Base-by-base conservation (phyloP, 2,888 invertebrate genomes). In the Pherbina coryleti region DNA sequence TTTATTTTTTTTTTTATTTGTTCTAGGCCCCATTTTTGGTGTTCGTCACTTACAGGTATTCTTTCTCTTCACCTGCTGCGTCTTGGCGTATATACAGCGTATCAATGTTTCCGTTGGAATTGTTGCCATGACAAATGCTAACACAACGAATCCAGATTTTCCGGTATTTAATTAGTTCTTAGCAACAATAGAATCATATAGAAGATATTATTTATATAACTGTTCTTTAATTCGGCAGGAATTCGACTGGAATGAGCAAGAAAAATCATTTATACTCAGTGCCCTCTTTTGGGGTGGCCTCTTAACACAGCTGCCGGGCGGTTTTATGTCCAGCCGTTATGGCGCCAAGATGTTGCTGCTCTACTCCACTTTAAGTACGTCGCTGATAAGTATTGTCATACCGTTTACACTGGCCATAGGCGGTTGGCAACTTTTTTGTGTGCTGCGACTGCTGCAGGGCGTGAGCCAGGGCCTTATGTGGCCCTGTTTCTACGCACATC, bases 241-340 rank as follows among this genome's bases (percentile, higher is more conserved):
- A 34, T 93, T 91, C 81, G 84, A 91, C 5, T 94, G 94, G 94
- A 87, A 90, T 57, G 88, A 90, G 51, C 85, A 89, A 62, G 90
- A 91, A 0, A 92, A 92, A 83, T 92, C 93, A 0, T 85, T 91
- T 5, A 88, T 94, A 1, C 85, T 93, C 9, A 93, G 93, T 53
- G 92, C 94, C 0, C 94, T 94, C 84, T 93, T 94, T 83, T 92
- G 93, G 89, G 94, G 94, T 1, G 94, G 94, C 83, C 91, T 93
- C 0, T 51, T 93, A 1, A 91, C 92, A 79, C 91, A 92, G 82
- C 88, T 94, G 22, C 93, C 93, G 0, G 92, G 92, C 0, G 95
- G 95, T 0, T 92, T 93, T 79, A 85, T 96, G 73, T 94, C 94
- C 0, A 93, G 93, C 79, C 91, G 91, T 51, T 93, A 93, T 85